Evolutionary conservation across 2,888 invertebrate species (phyloP), one percentile per base, ranked within the genome.

Genomic region (Xestia ashworthii): DNA sequence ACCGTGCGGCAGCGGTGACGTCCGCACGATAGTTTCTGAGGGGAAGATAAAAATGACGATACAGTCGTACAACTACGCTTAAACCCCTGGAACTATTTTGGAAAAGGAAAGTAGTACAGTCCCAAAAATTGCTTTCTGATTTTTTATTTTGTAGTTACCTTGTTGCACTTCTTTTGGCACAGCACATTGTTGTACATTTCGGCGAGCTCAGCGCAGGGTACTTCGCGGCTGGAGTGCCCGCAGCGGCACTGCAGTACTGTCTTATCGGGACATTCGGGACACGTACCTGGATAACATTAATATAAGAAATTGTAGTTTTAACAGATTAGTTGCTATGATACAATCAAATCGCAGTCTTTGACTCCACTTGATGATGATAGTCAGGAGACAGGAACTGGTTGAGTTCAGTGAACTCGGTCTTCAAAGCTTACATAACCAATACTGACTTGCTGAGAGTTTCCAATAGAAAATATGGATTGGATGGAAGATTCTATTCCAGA

Each of bases 151-250:
- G 8, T 14, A 44, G n/a, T 65, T 65, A 98, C 98, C 97, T 99
- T 99, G 74, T 98, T 98, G 93, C 99, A 99, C 88, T 98, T 98
- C 91, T 98, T 98, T 91, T 99, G 98, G 94, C 99, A 99, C 48
- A 98, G 96, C 1, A 98, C 98, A 90, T 98, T 98, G 90, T 98
- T 98, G 67, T 97, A 97, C 91, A 98, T 97, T 0, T 98, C 97
- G 0, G 97, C 97, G 16, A 99, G 94, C 72, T 98, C 97, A 0
- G 96, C 95, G 92, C 99, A 99, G 5, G 98, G 97, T 72, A 99
- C 97, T 92, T 98, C 98, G 89, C 98, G 98, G 88, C 98, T 98
- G 95, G 98, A 98, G 92, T 98, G 98, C 0, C 98, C 99, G 92
- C 99, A 99, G 60, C 99, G 98, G 90, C 99, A 99, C 76, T 97